Evolutionary conservation across 2,888 invertebrate genomes (phyloP).

Genomic region (Electrophaes corylata): DNA sequence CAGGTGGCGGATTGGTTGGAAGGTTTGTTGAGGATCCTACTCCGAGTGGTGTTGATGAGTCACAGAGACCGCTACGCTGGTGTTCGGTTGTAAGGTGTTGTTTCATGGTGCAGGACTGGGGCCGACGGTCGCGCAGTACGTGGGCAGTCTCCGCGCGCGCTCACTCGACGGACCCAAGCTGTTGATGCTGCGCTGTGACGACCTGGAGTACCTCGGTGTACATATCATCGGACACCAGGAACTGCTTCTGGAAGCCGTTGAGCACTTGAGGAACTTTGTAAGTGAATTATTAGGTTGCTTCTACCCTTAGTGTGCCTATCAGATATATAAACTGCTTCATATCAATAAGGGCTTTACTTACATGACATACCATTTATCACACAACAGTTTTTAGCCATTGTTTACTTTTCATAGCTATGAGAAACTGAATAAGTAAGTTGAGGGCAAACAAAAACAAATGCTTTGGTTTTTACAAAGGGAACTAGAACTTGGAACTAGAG

Average conservation of each 20-base stretch:
- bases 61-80: conserved; percentile 34
- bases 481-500: not conserved
- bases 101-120: conserved; percentile 87
- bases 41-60: conserved; percentile 44
- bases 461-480: not conserved
- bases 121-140: conserved; percentile 90
- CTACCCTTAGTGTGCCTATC: not conserved
- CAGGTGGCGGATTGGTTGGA: conserved; percentile 96
- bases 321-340: not conserved
- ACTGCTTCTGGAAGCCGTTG: conserved; percentile 95
- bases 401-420: conserved; percentile 1
- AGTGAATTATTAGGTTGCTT: conserved; percentile 60
- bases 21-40: conserved; percentile 82
- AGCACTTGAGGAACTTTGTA: conserved; percentile 94
- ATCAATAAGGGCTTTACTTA: not conserved
- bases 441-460: not conserved
- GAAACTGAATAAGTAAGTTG: no score
- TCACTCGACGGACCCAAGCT: conserved; percentile 92
- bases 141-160: conserved; percentile 91
- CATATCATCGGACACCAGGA: conserved; percentile 96
- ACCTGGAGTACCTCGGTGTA: conserved; percentile 94
- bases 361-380: conserved; percentile 5
- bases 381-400: conserved; percentile 4
- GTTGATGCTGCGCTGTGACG: conserved; percentile 93
- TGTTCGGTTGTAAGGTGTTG: conserved; percentile 25